phyloP scores from a whole-genome alignment of 1,140 invertebrate genomes.

The Ceratitis capitata region DNA sequence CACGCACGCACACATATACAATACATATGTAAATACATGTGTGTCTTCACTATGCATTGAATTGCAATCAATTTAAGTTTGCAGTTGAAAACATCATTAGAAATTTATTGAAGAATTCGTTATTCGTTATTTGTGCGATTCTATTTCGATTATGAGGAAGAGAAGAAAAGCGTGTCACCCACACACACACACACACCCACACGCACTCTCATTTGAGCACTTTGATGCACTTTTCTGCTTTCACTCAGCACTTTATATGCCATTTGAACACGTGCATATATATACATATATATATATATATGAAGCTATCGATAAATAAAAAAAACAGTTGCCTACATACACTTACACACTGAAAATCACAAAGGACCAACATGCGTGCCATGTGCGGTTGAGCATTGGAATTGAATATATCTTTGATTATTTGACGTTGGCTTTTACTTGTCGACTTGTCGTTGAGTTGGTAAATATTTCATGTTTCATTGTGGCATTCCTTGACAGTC shows the following conservation, averaged over 20 bases:
- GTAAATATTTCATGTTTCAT: conserved; percentile 14
- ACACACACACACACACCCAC: not conserved
- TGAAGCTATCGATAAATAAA: not conserved
- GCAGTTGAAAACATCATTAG: conserved; percentile 32
- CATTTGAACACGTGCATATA: too few species aligned
- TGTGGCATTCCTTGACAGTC: conserved; percentile 1
- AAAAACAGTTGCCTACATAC: too few species aligned
- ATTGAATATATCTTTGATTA: conserved; percentile 33
- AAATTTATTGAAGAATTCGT: conserved; percentile 37
- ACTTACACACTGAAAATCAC: too few species aligned
- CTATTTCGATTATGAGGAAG: not conserved
- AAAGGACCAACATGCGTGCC: not conserved
- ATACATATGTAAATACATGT: not conserved
- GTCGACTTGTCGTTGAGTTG: not conserved
- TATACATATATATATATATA: too few species aligned
- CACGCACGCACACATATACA: not conserved
- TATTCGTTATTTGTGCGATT: conserved; percentile 17
- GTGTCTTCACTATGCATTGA: not conserved
- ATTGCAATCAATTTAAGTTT: conserved; percentile 38
- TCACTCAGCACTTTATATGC: not conserved
- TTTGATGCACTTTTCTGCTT: not conserved
- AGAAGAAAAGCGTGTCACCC: not conserved
- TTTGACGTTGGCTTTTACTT: not conserved
- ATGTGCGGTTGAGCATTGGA: not conserved
- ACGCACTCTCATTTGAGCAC: not conserved